Base-by-base conservation (phyloP, 2,797 vertebrate genomes). In the Simalia tracyae region DNA sequence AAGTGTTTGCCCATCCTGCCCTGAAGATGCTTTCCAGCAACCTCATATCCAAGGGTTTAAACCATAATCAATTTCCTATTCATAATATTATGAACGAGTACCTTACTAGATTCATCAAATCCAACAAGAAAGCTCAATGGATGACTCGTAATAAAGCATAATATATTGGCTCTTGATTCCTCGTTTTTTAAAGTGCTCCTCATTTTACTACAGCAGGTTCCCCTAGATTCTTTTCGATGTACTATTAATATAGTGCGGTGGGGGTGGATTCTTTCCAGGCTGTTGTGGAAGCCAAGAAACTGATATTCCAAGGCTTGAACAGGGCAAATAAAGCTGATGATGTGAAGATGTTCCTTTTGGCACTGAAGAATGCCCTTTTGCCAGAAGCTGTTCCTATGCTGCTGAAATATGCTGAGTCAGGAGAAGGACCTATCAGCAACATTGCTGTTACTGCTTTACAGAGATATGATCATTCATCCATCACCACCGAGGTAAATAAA, bases 321-420 rank as follows among this genome's bases (percentile, higher is more conserved):
- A 98, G 97, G 92, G 96, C 98, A 8, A 88, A 94, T 50, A 98
- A 97, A 26, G 98, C 98, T 84, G 97, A 98, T 0, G 98, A 99
- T 11, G 97, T 98, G 76, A 98, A 97, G 96, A 98, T 98, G 98
- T 99, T 98, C 95, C 97, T 99, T 91, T 96, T 99, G 96, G 98
- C 99, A 11, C 95, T 99, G 94, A 99, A 99, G 96, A 99, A 99
- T 0, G 98, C 99, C 0, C 95, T 99, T 89, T 98, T 99, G 57
- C 98, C 98, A 0, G 98, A 99, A 95, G 98, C 98, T 88, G 97
- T 99, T 96, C 98, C 99, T 0, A 91, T 98, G 86, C 98, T 99
- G 56, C 96, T 98, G 31, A 99, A 98, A 97, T 98, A 98, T 0
- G 97, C 98, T 0, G 99, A 99, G 96, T 97, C 98, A 0, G 98